A percentile compares a stretch with the other conserved stretches of the same genome.
Conservation (phyloP, 1,140 invertebrate genomes). For the Penaeus indicus region DNA sequence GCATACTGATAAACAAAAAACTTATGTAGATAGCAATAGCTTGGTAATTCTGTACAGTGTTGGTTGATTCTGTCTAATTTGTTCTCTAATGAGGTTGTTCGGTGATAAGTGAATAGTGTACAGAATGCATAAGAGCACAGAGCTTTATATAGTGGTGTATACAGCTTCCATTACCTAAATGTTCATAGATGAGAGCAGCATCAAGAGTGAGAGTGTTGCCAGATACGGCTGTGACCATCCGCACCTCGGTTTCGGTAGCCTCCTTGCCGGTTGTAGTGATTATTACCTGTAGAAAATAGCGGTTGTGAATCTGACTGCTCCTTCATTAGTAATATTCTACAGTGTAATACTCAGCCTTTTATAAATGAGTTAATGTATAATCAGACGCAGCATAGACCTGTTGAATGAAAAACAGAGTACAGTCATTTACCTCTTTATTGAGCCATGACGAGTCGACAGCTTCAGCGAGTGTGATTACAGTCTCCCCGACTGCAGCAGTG, state of each 20-base stretch:
- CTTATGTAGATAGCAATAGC: too few species aligned
- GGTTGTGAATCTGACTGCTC: background rate
- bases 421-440: constrained; percentile 1
- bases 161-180: constrained; percentile 33
- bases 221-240: constrained; percentile 25
- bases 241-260: constrained; percentile 41
- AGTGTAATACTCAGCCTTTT: background rate
- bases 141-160: background rate
- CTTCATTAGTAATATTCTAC: background rate
- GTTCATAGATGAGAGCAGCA: constrained; percentile 21
- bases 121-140: too few species aligned
- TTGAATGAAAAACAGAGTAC: background rate
- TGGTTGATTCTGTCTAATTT: too few species aligned
- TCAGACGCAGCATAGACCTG: too few species aligned
- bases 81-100: too few species aligned
- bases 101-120: too few species aligned
- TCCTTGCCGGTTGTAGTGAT: constrained; percentile 44
- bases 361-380: background rate
- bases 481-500: constrained; percentile 30
- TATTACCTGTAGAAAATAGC: constrained; percentile 42
- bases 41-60: too few species aligned
- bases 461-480: constrained; percentile 24
- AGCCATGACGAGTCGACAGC: constrained; percentile 28
- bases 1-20: background rate
- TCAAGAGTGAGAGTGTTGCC: constrained; percentile 48